Percentiles rank a stretch among this genome's conserved stretches.
Evolutionary conservation across 1,140 invertebrate genomes (phyloP).

Genomic region (Drosophila willistoni): DNA sequence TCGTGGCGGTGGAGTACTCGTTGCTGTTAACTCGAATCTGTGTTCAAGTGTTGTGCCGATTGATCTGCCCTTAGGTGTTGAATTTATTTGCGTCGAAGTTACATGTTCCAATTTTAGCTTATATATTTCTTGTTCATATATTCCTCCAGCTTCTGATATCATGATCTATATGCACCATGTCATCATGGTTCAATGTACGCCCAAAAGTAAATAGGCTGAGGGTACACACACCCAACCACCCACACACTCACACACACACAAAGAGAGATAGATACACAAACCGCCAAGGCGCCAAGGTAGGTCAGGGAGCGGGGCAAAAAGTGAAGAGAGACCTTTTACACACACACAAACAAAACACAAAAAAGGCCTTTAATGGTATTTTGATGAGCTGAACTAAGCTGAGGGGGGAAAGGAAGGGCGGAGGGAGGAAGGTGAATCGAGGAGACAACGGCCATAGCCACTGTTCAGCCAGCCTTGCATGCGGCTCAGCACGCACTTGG

Average conservation of each 20-base stretch:
- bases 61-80: too few relatives aligned
- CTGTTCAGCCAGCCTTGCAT: constrained; percentile 63
- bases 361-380: constrained; percentile 27
- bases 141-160: too few relatives aligned
- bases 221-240: constrained; percentile 20
- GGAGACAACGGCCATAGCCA: constrained; percentile 29
- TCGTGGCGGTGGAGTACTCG: too few relatives aligned
- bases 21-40: too few relatives aligned
- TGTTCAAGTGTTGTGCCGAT: too few relatives aligned
- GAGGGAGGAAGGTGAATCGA: constrained; percentile 14
- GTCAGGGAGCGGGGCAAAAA: constrained; percentile 36
- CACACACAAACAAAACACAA: constrained; percentile 27
- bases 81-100: too few relatives aligned
- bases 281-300: constrained; percentile 56
- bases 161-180: too few relatives aligned
- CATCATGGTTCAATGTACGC: constrained; percentile 76
- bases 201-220: constrained; percentile 70
- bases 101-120: too few relatives aligned
- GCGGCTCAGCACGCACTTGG: constrained; percentile 62
- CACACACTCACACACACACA: constrained; percentile 6
- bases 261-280: background rate
- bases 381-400: background rate
- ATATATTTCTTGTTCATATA: too few relatives aligned
- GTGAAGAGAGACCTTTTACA: constrained; percentile 55
- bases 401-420: background rate